Evolutionary conservation across 2,113 vertebrate species (phyloP), one percentile per base, ranked within the genome.

Genomic region (Aphelocoma coerulescens): DNA sequence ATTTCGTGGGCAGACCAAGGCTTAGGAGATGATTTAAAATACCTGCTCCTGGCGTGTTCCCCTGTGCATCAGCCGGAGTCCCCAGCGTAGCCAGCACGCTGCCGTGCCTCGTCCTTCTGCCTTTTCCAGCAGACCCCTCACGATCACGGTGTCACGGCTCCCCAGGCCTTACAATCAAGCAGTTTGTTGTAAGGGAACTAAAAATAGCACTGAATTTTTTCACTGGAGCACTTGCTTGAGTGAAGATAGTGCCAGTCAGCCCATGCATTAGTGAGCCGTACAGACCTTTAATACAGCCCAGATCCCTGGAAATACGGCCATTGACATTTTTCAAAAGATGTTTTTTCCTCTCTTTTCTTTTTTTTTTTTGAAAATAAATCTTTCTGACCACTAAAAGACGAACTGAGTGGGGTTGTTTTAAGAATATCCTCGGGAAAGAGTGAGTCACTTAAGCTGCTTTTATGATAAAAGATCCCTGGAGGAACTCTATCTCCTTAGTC

Each of bases 201-300:
- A 97, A 98, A 98, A 98, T 96, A 98, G 94, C 74, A 12, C 76
- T 75, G 78, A 73, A n/a, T 80, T 91, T 95, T 95, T 96, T 98
- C 33, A 41, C 52, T 81, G 91, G 94, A 95, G 95, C 76, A 87
- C 95, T 97, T 92, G 96, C 84, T 62, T 89, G 86, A 91, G 89
- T 71, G 89, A 90, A 65, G 91, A 75, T 69, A 85, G 91, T 58
- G 94, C 88, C 95, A 93, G 91, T 68, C 89, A 84, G 74, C 67
- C 69, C 30, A 2, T 83, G 92, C 20, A 10, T 83, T 81, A 93
- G 76, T 2, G 3, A 96, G 91, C 73, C 16, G 32, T 58, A 80
- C 54, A 88, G 69, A 79, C 85, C 37, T 63, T 52, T 61, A 48
- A 32, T 68, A 48, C 41, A 67, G 89, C 30, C 48, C 39, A 37